Conservation (phyloP, 1,140 invertebrate genomes). For the Andricus grossulariae region DNA sequence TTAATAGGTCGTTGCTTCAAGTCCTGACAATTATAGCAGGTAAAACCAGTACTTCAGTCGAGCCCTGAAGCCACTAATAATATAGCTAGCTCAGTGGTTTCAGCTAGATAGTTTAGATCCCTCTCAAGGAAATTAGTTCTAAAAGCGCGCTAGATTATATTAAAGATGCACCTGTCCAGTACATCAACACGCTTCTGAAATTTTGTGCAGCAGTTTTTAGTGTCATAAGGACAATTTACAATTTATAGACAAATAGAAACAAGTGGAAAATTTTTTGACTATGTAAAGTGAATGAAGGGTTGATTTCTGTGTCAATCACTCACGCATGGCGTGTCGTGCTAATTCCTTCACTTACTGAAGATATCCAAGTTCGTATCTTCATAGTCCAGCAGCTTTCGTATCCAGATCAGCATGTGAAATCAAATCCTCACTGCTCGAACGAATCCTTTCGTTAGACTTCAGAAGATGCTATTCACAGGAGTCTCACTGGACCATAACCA, state of each 20-base stretch:
- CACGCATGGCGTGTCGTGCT: constrained; percentile 48
- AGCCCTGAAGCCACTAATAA: constrained; percentile 15
- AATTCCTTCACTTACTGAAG: constrained; percentile 43
- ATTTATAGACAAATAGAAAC: not conserved
- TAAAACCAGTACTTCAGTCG: constrained; percentile 1
- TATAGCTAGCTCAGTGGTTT: not conserved
- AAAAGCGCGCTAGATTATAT: constrained; percentile 23
- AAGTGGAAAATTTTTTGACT: no score
- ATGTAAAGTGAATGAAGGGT: no score
- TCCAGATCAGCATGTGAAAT: constrained; percentile 65
- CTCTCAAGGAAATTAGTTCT: constrained; percentile 15
- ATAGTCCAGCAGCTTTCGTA: constrained; percentile 11
- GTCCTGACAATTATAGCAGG: not conserved
- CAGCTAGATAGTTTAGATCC: not conserved
- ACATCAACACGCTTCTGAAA: no score
- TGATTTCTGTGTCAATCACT: constrained; percentile 14
- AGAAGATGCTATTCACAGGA: constrained; percentile 17
- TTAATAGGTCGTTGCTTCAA: not conserved
- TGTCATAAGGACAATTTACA: no score
- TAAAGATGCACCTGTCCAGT: not conserved
- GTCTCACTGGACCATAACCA: constrained; percentile 62
- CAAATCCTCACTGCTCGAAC: constrained; percentile 54
- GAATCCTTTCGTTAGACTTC: constrained; percentile 34
- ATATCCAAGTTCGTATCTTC: constrained; percentile 23
- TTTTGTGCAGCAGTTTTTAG: no score